Evolutionary conservation across 2,888 invertebrate genomes (phyloP).

Genomic region (Orchestes rusci): DNA sequence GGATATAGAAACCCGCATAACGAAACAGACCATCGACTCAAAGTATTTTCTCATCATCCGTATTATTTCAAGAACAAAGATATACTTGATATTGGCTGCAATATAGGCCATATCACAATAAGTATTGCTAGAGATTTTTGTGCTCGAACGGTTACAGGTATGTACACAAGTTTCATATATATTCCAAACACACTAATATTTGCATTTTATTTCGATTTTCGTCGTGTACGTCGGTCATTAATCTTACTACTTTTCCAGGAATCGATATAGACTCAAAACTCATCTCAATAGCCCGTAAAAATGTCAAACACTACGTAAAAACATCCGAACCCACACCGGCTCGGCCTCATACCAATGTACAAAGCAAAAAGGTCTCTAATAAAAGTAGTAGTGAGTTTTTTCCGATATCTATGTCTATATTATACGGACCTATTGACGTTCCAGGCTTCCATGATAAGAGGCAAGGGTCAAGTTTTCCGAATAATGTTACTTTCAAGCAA

Average conservation of each 20-base stretch:
- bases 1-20: constrained; percentile 84
- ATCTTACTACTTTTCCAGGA: too few species aligned
- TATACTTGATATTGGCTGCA: constrained; percentile 95
- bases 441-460: constrained; percentile 45
- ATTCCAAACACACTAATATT: too few species aligned
- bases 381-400: constrained; percentile 53
- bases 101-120: constrained; percentile 91
- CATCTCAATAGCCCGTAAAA: constrained; percentile 67
- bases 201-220: too few species aligned
- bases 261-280: constrained; percentile 91
- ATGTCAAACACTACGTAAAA: constrained; percentile 62
- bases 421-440: constrained; percentile 74
- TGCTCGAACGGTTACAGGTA: constrained; percentile 67
- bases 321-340: constrained; percentile 37
- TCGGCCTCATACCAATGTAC: constrained; percentile 15
- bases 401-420: constrained; percentile 82
- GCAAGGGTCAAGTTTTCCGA: constrained; percentile 64
- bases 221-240: too few species aligned
- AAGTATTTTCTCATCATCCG: constrained; percentile 67
- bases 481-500: constrained; percentile 84
- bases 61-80: constrained; percentile 85
- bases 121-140: constrained; percentile 79
- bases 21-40: constrained; percentile 76
- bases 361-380: constrained; percentile 10
- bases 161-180: too few species aligned